Evolutionary conservation across 1,140 invertebrate species (phyloP).

Genomic region (Pogonus chalceus): DNA sequence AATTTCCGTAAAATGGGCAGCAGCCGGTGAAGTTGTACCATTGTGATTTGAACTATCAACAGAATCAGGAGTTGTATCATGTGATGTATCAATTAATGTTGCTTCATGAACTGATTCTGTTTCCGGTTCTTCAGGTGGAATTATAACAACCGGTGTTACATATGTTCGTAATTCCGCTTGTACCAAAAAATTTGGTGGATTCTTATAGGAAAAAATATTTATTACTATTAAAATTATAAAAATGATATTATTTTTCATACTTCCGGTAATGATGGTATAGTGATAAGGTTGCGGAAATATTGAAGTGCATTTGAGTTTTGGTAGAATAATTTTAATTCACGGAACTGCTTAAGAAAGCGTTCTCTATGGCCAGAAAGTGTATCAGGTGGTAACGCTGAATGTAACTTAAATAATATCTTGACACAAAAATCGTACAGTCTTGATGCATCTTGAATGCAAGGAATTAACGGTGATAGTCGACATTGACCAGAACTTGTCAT

Average conservation of each 20-base stretch:
- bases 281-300: conserved; percentile 94
- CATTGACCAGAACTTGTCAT: conserved; percentile 97
- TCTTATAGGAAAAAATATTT: conserved; percentile 38
- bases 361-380: conserved; percentile 84
- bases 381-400: conserved; percentile 82
- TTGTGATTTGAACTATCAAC: conserved; percentile 39
- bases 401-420: conserved; percentile 90
- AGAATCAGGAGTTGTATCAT: conserved; percentile 47
- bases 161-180: conserved; percentile 88
- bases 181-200: conserved; percentile 91
- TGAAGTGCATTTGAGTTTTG: conserved; percentile 86
- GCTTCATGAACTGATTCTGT: conserved; percentile 44
- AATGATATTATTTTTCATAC: conserved; percentile 38
- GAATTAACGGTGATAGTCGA: conserved; percentile 87
- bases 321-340: conserved; percentile 85
- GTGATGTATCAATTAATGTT: conserved; percentile 56
- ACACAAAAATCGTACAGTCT: conserved; percentile 94
- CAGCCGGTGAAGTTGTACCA: conserved; percentile 46
- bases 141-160: conserved; percentile 84
- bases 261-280: conserved; percentile 84
- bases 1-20: conserved; percentile 23
- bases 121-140: conserved; percentile 56
- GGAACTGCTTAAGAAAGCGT: conserved; percentile 83
- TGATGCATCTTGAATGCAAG: conserved; percentile 96
- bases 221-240: not conserved